Evolutionary conservation across 2,797 vertebrate genomes (phyloP), one percentile per base, ranked within the genome.

Genomic region (Apogon talboti): DNA sequence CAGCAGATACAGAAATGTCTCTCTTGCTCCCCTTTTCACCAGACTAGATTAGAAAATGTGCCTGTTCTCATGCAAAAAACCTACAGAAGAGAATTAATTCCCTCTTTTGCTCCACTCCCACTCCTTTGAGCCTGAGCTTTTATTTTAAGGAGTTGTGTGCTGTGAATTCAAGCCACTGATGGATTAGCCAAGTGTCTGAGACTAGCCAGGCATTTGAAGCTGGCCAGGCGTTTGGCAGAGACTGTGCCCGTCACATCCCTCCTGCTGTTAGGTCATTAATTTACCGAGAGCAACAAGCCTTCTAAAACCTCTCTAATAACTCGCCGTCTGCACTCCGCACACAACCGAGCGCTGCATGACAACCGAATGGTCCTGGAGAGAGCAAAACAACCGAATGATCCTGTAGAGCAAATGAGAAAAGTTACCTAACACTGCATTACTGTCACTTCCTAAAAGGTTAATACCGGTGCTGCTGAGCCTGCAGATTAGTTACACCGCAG

Each of bases 181-280:
- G 81, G 81, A 85, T 86, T 78, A 83, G 63, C 50, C 60, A 57
- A 69, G 42, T 70, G 67, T 86, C 61, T 84, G 49, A 60, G 56
- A 71, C 68, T 41, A 68, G 68, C 66, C 84, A 72, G 54, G 55
- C 74, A 82, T 86, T 71, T 67, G 62, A 86, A 73, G 72, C 62
- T 67, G 41, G 68, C 82, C 87, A 89, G 78, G 70, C 84, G 4
- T 89, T 89, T 89, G 86, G 78, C 87, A 81, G 75, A 53, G 37
- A 40, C 75, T 46, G 51, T 73, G 76, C 71, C 82, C 76, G 76
- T 87, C 85, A 79, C 81, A 75, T 79, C 83, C 59, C 85, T 87
- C 87, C 83, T 76, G 82, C 83, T 84, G 86, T 49, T 62, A 59
- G 81, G 83, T 88, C 86, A 86, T 92, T 90, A 62, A 87, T 92